Conservation (phyloP, 2,888 invertebrate species). For the Epistrophella euchroma region DNA sequence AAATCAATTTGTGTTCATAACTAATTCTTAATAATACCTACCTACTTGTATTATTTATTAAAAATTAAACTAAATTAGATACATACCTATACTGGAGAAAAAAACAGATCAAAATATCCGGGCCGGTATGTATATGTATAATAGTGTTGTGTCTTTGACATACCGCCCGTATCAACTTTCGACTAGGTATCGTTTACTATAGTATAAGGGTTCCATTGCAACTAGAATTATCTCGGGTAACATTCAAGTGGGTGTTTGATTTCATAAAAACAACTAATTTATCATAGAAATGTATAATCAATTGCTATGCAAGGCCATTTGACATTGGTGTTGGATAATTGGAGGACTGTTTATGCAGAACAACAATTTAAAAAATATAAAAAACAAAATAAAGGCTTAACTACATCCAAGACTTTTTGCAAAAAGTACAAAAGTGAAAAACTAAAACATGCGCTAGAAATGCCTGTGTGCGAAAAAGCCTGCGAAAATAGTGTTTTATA, state of each 20-base stretch:
- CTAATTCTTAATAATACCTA: too few species aligned
- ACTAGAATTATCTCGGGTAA: background rate
- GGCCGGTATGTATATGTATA: slow-evolving; percentile 4
- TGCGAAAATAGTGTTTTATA: too few species aligned
- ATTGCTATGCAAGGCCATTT: background rate
- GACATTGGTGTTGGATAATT: background rate
- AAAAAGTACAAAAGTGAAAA: too few species aligned
- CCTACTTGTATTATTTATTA: too few species aligned
- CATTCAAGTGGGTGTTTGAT: slow-evolving; percentile 25
- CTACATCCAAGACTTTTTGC: too few species aligned
- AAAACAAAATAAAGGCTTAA: background rate
- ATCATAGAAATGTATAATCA: background rate
- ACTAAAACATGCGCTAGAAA: too few species aligned
- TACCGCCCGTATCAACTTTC: slow-evolving; percentile 51
- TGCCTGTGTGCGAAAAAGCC: too few species aligned
- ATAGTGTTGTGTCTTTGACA: slow-evolving; percentile 20
- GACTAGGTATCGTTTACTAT: background rate
- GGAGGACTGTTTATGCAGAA: background rate
- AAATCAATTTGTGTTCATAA: background rate
- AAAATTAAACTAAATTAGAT: background rate
- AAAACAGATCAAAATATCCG: slow-evolving; percentile 3
- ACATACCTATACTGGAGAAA: background rate
- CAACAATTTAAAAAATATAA: background rate
- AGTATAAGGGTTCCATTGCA: slow-evolving; percentile 29
- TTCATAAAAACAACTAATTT: background rate